Conservation (phyloP, 1,140 invertebrate species). For the Aphelinus atriplicis region DNA sequence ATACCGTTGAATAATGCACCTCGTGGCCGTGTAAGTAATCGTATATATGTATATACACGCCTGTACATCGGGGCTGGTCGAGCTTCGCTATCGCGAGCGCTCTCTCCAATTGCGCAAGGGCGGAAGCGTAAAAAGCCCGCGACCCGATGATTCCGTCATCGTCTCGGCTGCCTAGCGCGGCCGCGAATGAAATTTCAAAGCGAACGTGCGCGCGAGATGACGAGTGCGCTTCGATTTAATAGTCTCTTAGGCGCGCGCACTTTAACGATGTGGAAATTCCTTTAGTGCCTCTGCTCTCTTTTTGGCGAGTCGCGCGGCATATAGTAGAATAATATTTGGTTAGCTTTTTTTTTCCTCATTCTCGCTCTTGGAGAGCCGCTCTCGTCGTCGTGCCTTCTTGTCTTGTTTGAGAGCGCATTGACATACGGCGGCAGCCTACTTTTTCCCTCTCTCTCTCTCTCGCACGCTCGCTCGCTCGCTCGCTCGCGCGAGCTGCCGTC, state of each 20-base stretch:
- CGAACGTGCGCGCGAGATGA: neutral
- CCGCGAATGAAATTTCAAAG: constrained; percentile 30
- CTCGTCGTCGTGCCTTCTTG: neutral
- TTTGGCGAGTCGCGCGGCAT: constrained; percentile 31
- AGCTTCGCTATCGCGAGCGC: too few species aligned
- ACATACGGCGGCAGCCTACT: constrained; percentile 41
- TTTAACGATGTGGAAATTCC: constrained; percentile 37
- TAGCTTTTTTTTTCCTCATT: constrained; percentile 29
- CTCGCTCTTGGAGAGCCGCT: neutral
- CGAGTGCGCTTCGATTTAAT: constrained; percentile 10
- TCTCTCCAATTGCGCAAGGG: too few species aligned
- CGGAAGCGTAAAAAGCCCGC: too few species aligned
- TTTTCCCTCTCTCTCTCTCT: constrained; percentile 12
- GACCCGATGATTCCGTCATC: neutral
- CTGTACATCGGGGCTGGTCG: too few species aligned
- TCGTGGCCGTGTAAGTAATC: too few species aligned
- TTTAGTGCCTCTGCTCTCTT: constrained; percentile 30
- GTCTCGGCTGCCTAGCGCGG: neutral
- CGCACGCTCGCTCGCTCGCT: neutral
- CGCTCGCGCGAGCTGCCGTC: neutral
- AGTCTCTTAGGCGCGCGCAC: constrained; percentile 16
- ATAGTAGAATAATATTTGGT: constrained; percentile 41
- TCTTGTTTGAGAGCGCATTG: constrained; percentile 19
- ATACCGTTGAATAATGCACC: too few species aligned
- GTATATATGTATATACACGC: too few species aligned